Base-by-base conservation (phyloP, 2,797 vertebrate genomes). In the Betta splendens region DNA sequence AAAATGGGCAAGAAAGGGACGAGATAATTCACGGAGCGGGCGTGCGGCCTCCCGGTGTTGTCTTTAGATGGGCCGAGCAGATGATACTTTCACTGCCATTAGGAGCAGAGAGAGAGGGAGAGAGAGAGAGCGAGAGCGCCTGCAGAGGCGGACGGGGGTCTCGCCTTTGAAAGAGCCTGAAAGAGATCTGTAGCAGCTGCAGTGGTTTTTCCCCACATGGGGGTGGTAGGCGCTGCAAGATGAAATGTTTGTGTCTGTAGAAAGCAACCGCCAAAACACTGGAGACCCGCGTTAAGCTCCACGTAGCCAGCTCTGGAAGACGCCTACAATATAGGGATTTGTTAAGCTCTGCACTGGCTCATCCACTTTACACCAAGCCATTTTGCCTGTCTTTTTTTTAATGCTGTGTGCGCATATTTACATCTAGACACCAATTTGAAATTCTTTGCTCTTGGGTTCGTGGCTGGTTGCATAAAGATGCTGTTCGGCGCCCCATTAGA, bases 201-300 rank as follows among this genome's bases (percentile, higher is more conserved):
- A 77, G 80, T 93, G 92, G 62, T 90, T 93, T 93, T 93, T 93
- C 94, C 96, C 96, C 98, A 88, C 95, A 95, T 94, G 96, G 96
- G 94, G 98, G 96, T 96, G 92, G 93, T 96, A 95, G 93, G 94
- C 85, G 84, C 95, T 94, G 88, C 92, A 89, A 93, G 92, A 97
- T 88, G 81, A 81, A 83, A 80, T 64, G 50, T 75, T 48, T 58
- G 69, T 79, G 63, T 66, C 32, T 80, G 59, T 81, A 80, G 77
- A 75, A 69, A 77, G 75, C 80, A 83, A 84, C 85, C 75, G 66
- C 45, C 69, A 67, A 83, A 80, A 85, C 79, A 75, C 85, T 88
- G 84, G 90, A 89, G 92, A 87, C 89, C 91, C 89, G 85, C 67
- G 89, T 89, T 85, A 87, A 91, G 88, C 60, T 76, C 33, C 47